These are phyloP conservation scores for Pachycephus smyrnensis DNA, from an alignment of 2,888 invertebrate genomes.

Conservation along the genomic window DNA sequence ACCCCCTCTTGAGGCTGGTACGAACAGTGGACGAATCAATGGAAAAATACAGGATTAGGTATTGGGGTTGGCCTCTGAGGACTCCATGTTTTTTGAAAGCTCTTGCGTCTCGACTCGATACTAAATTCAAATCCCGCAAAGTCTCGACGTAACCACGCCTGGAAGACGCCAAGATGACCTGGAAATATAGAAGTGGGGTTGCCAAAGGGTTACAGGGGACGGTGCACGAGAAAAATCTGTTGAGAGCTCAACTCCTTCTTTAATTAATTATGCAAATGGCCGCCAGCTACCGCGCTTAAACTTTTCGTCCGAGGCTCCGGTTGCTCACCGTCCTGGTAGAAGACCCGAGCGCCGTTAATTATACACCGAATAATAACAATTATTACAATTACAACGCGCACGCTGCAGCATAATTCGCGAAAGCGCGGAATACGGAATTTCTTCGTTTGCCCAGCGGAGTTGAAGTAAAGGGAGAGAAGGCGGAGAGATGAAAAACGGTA, in stretches of 20 bases:
- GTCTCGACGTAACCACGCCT: constrained; percentile 10
- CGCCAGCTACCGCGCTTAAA: constrained; percentile 57
- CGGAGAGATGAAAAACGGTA: not conserved
- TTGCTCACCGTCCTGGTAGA: not conserved
- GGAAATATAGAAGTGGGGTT: not conserved
- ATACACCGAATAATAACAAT: constrained; percentile 63
- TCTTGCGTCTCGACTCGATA: not conserved
- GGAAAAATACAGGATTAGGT: constrained; percentile 62
- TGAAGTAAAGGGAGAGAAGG: not conserved
- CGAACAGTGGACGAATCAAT: constrained; percentile 59
- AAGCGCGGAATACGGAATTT: constrained; percentile 40
- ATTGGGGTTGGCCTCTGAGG: constrained; percentile 3
- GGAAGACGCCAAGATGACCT: not conserved
- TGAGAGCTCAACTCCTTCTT: constrained; percentile 61
- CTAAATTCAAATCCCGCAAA: not conserved
- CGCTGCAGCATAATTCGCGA: constrained; percentile 36
- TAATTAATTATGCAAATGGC: constrained; percentile 64
- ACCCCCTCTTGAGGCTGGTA: constrained; percentile 39
- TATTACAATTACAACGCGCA: constrained; percentile 56
- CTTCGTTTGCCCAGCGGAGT: constrained; percentile 9
- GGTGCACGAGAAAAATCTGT: constrained; percentile 55
- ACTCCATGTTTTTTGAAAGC: not conserved
- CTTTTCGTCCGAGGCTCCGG: constrained; percentile 54
- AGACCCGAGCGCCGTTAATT: constrained; percentile 57
- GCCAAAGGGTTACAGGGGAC: constrained; percentile 30